Evolutionary conservation across 2,113 vertebrate genomes (phyloP).

Genomic region (Elgaria multicarinata): DNA sequence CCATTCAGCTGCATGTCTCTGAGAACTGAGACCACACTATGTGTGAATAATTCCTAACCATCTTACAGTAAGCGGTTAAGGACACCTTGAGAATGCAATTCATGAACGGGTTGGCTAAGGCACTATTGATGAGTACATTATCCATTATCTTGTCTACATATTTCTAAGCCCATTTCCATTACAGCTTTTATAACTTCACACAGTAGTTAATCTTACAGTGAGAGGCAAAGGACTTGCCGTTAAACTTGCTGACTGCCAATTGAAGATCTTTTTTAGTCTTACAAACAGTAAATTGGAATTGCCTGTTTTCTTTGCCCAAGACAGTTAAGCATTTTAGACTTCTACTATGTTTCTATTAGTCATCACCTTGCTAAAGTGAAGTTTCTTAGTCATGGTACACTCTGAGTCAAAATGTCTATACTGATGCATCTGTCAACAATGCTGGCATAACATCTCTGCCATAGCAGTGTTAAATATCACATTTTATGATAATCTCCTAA

Average conservation of each 20-base stretch:
- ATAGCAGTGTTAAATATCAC: neutral
- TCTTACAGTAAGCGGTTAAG: neutral
- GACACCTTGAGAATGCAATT: neutral
- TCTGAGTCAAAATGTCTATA: neutral
- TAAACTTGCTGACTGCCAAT: neutral
- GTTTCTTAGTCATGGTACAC: neutral
- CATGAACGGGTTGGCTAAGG: neutral
- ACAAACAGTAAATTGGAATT: neutral
- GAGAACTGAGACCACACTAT: neutral
- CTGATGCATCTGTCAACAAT: neutral
- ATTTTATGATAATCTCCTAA: neutral
- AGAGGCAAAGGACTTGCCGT: neutral
- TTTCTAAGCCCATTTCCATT: neutral
- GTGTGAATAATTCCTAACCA: neutral
- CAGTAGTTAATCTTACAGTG: neutral
- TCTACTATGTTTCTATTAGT: neutral
- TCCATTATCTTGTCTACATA: neutral
- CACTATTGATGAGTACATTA: neutral
- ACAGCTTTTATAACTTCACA: neutral
- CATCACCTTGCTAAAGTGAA: neutral
- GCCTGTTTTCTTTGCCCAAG: neutral
- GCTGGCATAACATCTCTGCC: neutral
- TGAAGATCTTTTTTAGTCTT: neutral
- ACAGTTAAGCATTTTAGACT: neutral
- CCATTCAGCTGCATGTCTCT: neutral